Conservation (phyloP, 1,140 invertebrate genomes). For the Caenorhabditis brenneri region DNA sequence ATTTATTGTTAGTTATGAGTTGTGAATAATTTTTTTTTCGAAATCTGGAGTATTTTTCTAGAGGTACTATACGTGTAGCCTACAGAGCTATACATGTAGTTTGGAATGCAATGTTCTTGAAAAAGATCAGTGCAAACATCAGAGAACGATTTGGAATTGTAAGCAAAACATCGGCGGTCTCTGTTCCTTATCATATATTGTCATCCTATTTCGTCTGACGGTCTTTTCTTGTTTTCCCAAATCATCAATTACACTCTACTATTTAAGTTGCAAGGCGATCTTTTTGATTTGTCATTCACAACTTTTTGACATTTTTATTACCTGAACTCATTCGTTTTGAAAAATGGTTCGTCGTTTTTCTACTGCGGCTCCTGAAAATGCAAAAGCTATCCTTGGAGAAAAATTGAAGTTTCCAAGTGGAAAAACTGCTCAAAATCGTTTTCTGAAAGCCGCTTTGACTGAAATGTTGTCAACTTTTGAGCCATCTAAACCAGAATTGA, state of each 20-base stretch:
- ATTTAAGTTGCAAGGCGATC: background rate
- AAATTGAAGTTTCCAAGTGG: constrained; percentile 28
- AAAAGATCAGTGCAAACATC: background rate
- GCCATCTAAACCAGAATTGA: background rate
- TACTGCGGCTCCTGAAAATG: background rate
- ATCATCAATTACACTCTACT: background rate
- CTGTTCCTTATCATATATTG: background rate
- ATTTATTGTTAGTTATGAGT: too few species aligned
- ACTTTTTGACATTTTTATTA: background rate
- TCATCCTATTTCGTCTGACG: constrained; percentile 15
- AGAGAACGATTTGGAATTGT: constrained; percentile 25
- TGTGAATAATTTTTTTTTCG: too few species aligned
- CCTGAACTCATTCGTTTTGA: constrained; percentile 52
- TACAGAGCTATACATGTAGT: too few species aligned
- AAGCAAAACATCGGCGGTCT: constrained; percentile 33
- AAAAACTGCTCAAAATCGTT: constrained; percentile 51
- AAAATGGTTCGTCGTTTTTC: constrained; percentile 21
- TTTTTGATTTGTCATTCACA: background rate
- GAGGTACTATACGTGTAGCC: too few species aligned
- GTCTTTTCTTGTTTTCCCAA: background rate
- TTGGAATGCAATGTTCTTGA: background rate
- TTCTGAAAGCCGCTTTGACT: constrained; percentile 58
- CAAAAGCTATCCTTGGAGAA: constrained; percentile 30
- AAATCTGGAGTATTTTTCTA: too few species aligned
- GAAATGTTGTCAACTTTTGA: constrained; percentile 53